phyloP scores from a whole-genome alignment of 2,888 invertebrate genomes.

The Cancer borealis region DNA sequence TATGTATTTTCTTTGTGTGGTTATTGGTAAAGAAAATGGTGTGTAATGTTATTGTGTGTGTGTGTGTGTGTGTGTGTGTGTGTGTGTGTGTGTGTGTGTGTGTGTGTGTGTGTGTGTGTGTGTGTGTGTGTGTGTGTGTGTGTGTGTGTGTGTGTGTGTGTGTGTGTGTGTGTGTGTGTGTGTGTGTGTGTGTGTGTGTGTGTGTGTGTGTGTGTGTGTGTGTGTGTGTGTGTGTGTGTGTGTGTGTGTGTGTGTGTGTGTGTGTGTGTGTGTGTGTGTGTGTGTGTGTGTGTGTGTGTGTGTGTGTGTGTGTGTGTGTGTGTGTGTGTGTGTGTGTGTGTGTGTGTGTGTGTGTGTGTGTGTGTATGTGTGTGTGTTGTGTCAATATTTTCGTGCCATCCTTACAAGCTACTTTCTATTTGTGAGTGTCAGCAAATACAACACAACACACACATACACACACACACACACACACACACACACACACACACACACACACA shows the following conservation, averaged over 20 bases:
- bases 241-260: too few species aligned
- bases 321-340: conserved; percentile 58
- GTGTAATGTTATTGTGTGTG: neutral
- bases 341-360: conserved; percentile 49
- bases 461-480: too few species aligned
- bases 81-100: conserved; percentile 56
- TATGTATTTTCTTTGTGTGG: too few species aligned
- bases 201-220: conserved; percentile 42
- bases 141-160: conserved; percentile 41
- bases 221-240: too few species aligned
- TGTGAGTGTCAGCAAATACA: neutral
- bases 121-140: conserved; percentile 58
- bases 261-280: conserved; percentile 44
- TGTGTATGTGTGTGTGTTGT: conserved; percentile 55
- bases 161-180: conserved; percentile 58
- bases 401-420: neutral
- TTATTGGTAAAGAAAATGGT: too few species aligned
- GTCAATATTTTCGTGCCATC: neutral
- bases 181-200: conserved; percentile 14
- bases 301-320: conserved; percentile 54
- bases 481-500: too few species aligned
- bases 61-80: conserved; percentile 49
- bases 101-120: conserved; percentile 56
- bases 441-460: too few species aligned
- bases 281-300: conserved; percentile 56